These are phyloP conservation scores for Cantharis lateralis DNA, from an alignment of 2,888 invertebrate species.

Conservation along the genomic window DNA sequence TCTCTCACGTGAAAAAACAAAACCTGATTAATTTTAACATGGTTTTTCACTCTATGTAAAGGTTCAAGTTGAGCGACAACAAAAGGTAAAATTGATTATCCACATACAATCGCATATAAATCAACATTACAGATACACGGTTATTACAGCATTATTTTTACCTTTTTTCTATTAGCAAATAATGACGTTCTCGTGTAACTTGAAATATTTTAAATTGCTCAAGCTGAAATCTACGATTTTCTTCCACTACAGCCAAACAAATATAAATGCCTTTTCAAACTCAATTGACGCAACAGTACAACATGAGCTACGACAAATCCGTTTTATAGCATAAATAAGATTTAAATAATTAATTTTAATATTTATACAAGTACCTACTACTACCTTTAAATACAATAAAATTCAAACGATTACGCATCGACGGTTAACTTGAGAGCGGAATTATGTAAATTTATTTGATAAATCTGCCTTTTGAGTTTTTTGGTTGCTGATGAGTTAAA, in stretches of 20 bases:
- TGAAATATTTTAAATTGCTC: background rate
- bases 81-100: background rate
- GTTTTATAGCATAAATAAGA: background rate
- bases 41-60: slow-evolving; percentile 28
- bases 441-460: background rate
- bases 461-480: background rate
- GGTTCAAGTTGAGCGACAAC: background rate
- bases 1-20: background rate
- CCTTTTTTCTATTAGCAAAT: background rate
- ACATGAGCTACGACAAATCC: background rate
- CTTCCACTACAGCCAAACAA: background rate
- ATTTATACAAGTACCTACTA: background rate
- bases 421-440: background rate
- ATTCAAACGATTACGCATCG: background rate
- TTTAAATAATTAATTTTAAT: background rate
- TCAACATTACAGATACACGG: background rate
- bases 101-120: background rate
- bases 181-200: background rate
- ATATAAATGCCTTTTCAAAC: background rate
- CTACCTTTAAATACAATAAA: background rate
- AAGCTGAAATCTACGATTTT: background rate
- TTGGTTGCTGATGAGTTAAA: background rate
- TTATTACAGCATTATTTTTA: background rate
- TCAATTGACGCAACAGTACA: background rate
- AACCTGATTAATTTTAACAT: slow-evolving; percentile 32